Percentiles rank a stretch among this genome's conserved stretches.
phyloP scores from a whole-genome alignment of 2,888 invertebrate species.

The Drosophila borealis region DNA sequence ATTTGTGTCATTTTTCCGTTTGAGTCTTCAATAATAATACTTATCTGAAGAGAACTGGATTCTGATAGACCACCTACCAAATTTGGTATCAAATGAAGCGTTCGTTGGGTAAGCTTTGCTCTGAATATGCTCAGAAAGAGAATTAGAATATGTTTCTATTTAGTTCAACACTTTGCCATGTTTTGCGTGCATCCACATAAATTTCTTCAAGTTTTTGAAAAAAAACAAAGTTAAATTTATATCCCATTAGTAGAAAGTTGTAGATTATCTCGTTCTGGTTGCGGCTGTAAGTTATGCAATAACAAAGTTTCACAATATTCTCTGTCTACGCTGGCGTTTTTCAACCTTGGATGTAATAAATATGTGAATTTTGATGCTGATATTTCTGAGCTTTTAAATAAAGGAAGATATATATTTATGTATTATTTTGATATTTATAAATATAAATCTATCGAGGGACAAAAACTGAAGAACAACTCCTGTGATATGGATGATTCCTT shows the following conservation, averaged over 20 bases:
- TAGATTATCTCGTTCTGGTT: slow-evolving; percentile 27
- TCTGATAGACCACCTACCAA: background rate
- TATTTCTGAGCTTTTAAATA: too few species aligned
- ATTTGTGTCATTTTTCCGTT: background rate
- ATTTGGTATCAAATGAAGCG: background rate
- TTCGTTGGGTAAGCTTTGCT: too few species aligned
- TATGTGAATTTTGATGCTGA: too few species aligned
- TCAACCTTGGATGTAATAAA: background rate
- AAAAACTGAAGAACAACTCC: too few species aligned
- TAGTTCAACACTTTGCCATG: background rate
- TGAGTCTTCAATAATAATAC: background rate
- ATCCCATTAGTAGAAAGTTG: slow-evolving; percentile 22
- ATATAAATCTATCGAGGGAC: too few species aligned
- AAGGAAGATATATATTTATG: too few species aligned
- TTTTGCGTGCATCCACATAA: slow-evolving; percentile 6
- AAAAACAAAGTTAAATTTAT: background rate
- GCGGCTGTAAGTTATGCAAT: slow-evolving; percentile 24
- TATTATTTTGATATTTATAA: too few species aligned
- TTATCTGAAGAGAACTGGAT: background rate
- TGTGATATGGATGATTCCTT: too few species aligned
- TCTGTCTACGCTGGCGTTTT: slow-evolving; percentile 7
- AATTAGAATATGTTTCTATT: too few species aligned
- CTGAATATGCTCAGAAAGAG: too few species aligned
- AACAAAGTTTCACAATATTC: slow-evolving; percentile 13
- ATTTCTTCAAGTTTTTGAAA: background rate